Percentiles rank a stretch among this genome's conserved stretches.
Conservation (phyloP, 2,797 vertebrate genomes). For the Buceros bicornis region DNA sequence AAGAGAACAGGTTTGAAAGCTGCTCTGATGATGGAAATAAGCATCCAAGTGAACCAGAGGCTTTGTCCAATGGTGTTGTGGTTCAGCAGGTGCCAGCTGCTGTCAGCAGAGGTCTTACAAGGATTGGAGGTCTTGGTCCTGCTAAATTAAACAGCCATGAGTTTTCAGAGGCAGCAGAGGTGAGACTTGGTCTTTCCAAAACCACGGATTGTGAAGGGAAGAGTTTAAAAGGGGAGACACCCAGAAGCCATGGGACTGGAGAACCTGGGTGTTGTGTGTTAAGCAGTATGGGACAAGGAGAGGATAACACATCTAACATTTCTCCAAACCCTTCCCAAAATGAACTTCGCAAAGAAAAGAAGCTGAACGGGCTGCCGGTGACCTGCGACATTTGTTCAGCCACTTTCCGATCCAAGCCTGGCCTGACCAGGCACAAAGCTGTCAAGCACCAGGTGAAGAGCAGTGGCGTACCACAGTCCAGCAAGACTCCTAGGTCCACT, state of each 20-base stretch:
- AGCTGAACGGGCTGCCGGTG: background rate
- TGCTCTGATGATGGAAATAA: background rate
- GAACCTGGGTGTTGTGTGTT: background rate
- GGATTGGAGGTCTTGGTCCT: background rate
- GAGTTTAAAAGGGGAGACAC: background rate
- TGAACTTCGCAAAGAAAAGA: slow-evolving; percentile 66
- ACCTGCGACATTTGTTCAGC: slow-evolving; percentile 92
- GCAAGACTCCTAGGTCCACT: background rate
- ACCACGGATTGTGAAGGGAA: background rate
- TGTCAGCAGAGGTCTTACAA: background rate
- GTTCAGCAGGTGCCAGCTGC: background rate
- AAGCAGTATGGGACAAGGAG: background rate
- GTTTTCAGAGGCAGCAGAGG: background rate
- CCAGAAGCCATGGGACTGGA: background rate
- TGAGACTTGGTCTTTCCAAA: background rate
- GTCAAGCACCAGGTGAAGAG: slow-evolving; percentile 88
- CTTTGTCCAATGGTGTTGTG: background rate
- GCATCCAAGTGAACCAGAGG: background rate
- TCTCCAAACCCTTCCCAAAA: slow-evolving; percentile 54
- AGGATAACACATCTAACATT: background rate
- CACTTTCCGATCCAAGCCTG: slow-evolving; percentile 90
- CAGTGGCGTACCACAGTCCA: slow-evolving; percentile 33
- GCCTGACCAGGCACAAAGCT: slow-evolving; percentile 94
- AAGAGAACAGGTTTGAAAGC: background rate
- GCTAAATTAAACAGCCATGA: background rate